Conservation (phyloP, 2,113 vertebrate species). For the Rhinolophus sinicus region DNA sequence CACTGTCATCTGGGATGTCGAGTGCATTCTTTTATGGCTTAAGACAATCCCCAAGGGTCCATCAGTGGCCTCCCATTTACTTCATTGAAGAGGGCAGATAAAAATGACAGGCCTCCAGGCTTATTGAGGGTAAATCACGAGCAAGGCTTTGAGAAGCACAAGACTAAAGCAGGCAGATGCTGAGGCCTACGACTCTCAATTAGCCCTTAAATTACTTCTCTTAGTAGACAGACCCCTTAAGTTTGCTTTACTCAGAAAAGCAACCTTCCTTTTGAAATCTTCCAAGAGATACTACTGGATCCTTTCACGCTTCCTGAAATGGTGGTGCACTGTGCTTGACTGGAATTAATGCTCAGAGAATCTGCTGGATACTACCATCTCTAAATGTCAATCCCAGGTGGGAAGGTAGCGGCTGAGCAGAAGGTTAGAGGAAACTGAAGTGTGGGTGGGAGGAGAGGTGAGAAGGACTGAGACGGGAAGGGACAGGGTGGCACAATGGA, state of each 20-base stretch:
- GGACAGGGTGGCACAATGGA: rapidly evolving
- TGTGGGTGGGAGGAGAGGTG: background rate
- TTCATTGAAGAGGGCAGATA: background rate
- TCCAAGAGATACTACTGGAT: background rate
- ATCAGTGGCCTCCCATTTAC: background rate
- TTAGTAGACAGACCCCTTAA: background rate
- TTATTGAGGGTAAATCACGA: background rate
- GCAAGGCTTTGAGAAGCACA: background rate
- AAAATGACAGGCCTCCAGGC: background rate
- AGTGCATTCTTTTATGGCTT: background rate
- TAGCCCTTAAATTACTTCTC: background rate
- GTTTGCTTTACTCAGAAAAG: background rate
- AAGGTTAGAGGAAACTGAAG: background rate
- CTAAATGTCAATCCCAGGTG: background rate
- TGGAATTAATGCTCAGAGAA: background rate
- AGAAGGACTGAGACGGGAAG: background rate
- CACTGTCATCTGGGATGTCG: background rate
- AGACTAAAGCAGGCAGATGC: background rate
- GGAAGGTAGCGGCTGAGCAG: background rate
- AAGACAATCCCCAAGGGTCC: background rate
- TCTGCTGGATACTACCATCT: background rate
- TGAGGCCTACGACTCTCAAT: background rate
- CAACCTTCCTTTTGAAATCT: background rate
- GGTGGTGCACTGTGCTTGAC: background rate
- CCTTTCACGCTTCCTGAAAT: background rate